Base-by-base conservation (phyloP, 2,113 vertebrate species). In the Chamaetylas fuelleborni region DNA sequence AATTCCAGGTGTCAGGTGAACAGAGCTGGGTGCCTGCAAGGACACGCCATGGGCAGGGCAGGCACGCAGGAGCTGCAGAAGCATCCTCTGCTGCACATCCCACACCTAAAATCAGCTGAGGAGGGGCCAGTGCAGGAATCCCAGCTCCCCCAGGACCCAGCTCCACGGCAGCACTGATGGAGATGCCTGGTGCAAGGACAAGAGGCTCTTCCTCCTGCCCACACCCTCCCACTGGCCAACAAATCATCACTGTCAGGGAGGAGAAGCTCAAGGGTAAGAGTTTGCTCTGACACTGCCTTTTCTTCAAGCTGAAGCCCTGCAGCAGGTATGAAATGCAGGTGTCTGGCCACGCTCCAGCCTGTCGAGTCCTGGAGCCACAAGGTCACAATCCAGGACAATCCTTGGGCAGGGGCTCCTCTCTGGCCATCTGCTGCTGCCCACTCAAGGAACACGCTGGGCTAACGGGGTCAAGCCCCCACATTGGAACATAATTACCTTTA, bases 341-440 rank as follows among this genome's bases (percentile, higher is more conserved):
- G 53, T 9, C 88, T 90, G 92, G 87, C 76, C 0, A 1, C 8
- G 3, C 9, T 90, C 79, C 96, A 82, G 82, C 66, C 60, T 36
- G 2, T 0, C 2, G 1, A 50, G 88, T 19, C 81, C 92, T 5
- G 2, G 19, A 31, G 80, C 71, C 2, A 5, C 45, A 4, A 70
- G 94, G 91, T 78, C 73, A 56, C 6, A 34, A 26, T 0, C 11
- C 53, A n/a, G 23, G 18, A 61, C 58, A 8, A 62, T 81, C 57
- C 76, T 31, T n/a, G 86, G 65, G 84, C 76, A 0, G 10, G 66
- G 47, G 11, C 61, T 48, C 78, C 36, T 24, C 88, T 76, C 74
- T 6, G 38, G 82, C 94, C 94, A 80, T 67, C 91, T 88, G 91
- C 67, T 60, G 82, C 91, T 29, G 86, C 86, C 89, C 76, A 8